phyloP scores from a whole-genome alignment of 2,113 vertebrate genomes.

The Mirza zaza region DNA sequence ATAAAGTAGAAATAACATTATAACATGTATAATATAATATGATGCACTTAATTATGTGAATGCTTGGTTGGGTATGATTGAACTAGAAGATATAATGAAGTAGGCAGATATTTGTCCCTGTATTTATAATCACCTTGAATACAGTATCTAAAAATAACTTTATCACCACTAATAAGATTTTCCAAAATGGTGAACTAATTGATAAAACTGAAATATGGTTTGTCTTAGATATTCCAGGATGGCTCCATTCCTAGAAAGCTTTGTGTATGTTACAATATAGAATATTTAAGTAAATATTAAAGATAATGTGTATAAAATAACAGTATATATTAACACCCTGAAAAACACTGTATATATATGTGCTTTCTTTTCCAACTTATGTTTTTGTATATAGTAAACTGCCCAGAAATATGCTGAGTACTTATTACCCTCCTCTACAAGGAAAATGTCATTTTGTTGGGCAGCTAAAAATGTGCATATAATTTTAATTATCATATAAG shows the following conservation, averaged over 20 bases:
- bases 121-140: neutral
- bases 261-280: neutral
- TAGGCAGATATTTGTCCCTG: neutral
- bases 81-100: neutral
- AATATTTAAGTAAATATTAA: neutral
- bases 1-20: neutral
- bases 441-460: neutral
- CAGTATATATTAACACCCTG: neutral
- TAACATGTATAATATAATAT: neutral
- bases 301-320: neutral
- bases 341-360: neutral
- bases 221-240: neutral
- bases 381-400: neutral
- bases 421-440: neutral
- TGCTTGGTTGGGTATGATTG: neutral
- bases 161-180: neutral
- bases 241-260: neutral
- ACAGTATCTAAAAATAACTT: neutral
- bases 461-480: neutral
- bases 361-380: neutral
- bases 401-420: neutral
- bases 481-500: neutral
- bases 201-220: neutral
- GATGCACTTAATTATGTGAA: neutral
- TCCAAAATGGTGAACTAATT: neutral